These are phyloP conservation scores for Andrena bicolor DNA, from an alignment of 2,888 invertebrate species.

Conservation along the genomic window DNA sequence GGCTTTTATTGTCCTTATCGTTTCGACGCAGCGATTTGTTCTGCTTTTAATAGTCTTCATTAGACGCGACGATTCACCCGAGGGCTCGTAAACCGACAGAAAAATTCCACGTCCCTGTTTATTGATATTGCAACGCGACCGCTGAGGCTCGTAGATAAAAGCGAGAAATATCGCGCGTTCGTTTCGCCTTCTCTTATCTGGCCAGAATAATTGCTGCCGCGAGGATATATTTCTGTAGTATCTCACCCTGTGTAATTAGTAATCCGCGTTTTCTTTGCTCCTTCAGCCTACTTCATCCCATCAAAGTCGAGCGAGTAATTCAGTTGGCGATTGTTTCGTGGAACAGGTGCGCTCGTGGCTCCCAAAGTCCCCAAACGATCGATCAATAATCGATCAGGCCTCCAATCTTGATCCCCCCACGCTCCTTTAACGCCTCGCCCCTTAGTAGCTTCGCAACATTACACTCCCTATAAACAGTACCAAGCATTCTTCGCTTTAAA, in stretches of 20 bases:
- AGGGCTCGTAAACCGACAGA: conserved; percentile 16
- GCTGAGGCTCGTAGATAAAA: neutral
- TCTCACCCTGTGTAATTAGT: conserved; percentile 7
- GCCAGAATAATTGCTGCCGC: conserved; percentile 1
- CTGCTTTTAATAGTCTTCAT: conserved; percentile 25
- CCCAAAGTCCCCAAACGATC: conserved; percentile 11
- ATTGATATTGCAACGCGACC: conserved; percentile 1
- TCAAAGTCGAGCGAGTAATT: neutral
- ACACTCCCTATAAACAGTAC: conserved; percentile 40
- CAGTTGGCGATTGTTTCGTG: neutral
- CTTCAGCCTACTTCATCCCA: neutral
- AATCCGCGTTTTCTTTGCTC: neutral
- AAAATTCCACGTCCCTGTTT: conserved; percentile 17
- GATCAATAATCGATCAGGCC: conserved; percentile 13
- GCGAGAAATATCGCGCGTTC: conserved; percentile 8
- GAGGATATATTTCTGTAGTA: conserved; percentile 12
- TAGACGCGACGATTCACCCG: neutral
- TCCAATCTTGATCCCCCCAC: no score
- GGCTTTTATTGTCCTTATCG: conserved; percentile 28
- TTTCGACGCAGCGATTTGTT: conserved; percentile 31
- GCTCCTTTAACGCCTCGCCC: conserved; percentile 4
- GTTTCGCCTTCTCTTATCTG: neutral
- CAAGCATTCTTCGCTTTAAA: neutral
- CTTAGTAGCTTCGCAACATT: conserved; percentile 10
- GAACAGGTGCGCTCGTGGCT: neutral